Evolutionary conservation across 2,888 invertebrate genomes (phyloP), one percentile per base, ranked within the genome.

Genomic region (Agrilus mali): DNA sequence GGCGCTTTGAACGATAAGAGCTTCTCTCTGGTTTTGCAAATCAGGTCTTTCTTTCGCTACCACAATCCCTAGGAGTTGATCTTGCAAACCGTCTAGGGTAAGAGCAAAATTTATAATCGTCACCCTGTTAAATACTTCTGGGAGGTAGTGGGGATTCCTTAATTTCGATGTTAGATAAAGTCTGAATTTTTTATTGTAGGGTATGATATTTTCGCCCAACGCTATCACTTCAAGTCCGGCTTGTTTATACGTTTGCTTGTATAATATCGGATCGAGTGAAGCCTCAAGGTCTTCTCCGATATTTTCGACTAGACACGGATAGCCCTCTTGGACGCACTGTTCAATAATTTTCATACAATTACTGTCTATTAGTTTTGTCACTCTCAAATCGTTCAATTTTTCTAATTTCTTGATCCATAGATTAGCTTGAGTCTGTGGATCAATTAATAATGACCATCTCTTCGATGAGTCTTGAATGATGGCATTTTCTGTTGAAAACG

Each of bases 321-420:
- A 79, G 35, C 88, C 89, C 50, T 77, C 76, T 60, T 82, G 80
- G 48, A 89, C 73, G 55, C 82, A 81, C 34, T 74, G 74, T 67
- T 86, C 85, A 54, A 89, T 70, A 31, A 73, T 74, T 56, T 78
- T 75, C 79, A 86, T 82, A 59, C 85, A 87, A 66, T 81, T 78
- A 0, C 75, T 66, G 61, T 86, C 83, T 0, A 81, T 76, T 57
- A 86, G 78, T 60, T 84, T 86, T 20, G 87, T 71, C 3, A 85
- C 71, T 54, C 78, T 74, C 40, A 88, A 64, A 47, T 78, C 77
- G 60, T 78, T 80, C 1, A 71, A 66, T 59, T 82, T 84, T 66
- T 88, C 87, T 78, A 86, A 81, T 50, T 78, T 82, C 67, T 85
- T 85, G 16, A 88, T 78, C 88, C 88, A 89, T 61, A 80, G 82